Percentiles rank a stretch among this genome's conserved stretches.
Conservation (phyloP, 2,797 vertebrate genomes). For the Petrocephalus sullivani region DNA sequence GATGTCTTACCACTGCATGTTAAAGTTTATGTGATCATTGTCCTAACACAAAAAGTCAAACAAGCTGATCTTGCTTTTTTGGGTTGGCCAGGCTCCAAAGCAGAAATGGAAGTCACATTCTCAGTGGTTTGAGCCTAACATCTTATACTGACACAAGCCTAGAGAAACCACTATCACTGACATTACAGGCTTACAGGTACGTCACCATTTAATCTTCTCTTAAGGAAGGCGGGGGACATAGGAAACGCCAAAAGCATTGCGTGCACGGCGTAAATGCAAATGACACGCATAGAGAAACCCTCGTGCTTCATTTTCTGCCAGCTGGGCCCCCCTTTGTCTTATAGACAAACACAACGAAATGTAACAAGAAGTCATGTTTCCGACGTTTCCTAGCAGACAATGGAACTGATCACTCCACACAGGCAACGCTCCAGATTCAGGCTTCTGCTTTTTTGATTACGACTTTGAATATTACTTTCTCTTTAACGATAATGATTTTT, state of each 20-base stretch:
- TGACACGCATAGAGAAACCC: neutral
- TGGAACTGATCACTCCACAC: neutral
- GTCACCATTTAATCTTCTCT: neutral
- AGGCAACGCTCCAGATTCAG: neutral
- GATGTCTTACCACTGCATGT: neutral
- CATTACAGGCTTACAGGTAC: neutral
- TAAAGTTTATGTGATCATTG: neutral
- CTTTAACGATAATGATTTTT: neutral
- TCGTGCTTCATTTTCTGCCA: neutral
- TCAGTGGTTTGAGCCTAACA: neutral
- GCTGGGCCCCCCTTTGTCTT: neutral
- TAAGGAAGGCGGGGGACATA: neutral
- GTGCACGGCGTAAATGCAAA: neutral
- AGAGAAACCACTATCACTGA: neutral
- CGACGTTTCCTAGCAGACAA: neutral
- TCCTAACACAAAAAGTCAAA: neutral
- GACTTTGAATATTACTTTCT: neutral
- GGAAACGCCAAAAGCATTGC: neutral
- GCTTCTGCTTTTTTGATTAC: neutral
- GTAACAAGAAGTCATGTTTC: neutral
- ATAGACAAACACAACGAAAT: neutral
- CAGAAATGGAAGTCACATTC: neutral
- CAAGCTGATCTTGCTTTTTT: neutral
- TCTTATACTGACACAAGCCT: neutral
- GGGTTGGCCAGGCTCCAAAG: neutral